Percentiles rank a stretch among this genome's conserved stretches.
Conservation (phyloP, 1,140 invertebrate genomes). For the Melanaphis sacchari region DNA sequence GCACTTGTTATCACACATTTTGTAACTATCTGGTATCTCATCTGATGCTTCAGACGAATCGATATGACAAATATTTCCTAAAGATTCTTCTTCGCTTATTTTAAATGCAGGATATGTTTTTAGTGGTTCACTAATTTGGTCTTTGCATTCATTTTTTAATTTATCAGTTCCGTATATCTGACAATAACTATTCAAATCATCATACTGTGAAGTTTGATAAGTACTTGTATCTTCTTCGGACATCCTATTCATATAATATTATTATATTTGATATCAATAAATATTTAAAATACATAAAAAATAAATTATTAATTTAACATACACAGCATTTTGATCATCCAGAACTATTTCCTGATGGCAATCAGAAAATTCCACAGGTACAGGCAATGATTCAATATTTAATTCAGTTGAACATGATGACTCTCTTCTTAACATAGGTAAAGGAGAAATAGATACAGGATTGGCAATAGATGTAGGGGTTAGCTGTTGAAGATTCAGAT, state of each 20-base stretch:
- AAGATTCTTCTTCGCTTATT: slow-evolving; percentile 59
- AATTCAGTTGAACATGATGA: slow-evolving; percentile 69
- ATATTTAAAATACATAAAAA: background rate
- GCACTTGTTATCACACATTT: slow-evolving; percentile 41
- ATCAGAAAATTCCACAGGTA: slow-evolving; percentile 64
- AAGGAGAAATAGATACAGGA: slow-evolving; percentile 68
- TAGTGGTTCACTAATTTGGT: slow-evolving; percentile 32
- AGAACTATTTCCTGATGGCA: slow-evolving; percentile 59
- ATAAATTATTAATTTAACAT: background rate
- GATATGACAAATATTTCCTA: slow-evolving; percentile 73
- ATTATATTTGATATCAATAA: background rate
- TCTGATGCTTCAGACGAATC: slow-evolving; percentile 83
- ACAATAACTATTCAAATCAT: slow-evolving; percentile 53
- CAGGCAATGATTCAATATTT: slow-evolving; percentile 62
- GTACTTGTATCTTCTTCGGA: slow-evolving; percentile 54
- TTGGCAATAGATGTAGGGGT: slow-evolving; percentile 62
- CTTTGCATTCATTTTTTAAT: slow-evolving; percentile 39
- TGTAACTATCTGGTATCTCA: slow-evolving; percentile 61
- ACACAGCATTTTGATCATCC: slow-evolving; percentile 54
- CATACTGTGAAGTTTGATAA: slow-evolving; percentile 53
- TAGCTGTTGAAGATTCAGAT: slow-evolving; percentile 64
- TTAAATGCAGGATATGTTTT: slow-evolving; percentile 59
- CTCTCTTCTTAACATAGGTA: slow-evolving; percentile 73
- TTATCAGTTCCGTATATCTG: slow-evolving; percentile 53
- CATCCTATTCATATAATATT: background rate